These are phyloP conservation scores for Aphidoletes aphidimyza DNA, from an alignment of 2,888 invertebrate genomes.

Conservation along the genomic window DNA sequence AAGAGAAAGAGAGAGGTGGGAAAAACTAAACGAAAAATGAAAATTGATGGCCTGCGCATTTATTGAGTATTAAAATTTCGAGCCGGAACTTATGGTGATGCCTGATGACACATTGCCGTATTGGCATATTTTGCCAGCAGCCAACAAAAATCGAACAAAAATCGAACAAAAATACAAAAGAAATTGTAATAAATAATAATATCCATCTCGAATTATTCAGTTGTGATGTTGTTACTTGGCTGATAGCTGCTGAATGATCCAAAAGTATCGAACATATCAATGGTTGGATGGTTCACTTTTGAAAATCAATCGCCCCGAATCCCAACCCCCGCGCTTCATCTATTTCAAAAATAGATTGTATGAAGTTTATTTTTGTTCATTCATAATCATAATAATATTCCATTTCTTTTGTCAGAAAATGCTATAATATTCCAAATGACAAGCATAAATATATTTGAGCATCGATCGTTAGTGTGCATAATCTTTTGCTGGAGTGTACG, in stretches of 20 bases:
- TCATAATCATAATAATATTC: conserved; percentile 1
- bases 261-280: too few relatives aligned
- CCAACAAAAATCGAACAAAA: neutral
- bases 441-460: conserved; percentile 20
- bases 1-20: neutral
- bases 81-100: conserved; percentile 19
- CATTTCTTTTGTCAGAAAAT: conserved; percentile 34
- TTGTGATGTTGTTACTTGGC: too few relatives aligned
- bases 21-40: neutral
- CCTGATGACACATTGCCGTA: conserved; percentile 31
- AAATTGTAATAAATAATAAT: neutral
- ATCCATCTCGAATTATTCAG: too few relatives aligned
- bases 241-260: too few relatives aligned
- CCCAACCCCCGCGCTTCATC: too few relatives aligned
- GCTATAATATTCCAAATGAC: conserved; percentile 35
- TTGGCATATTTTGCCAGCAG: conserved; percentile 31
- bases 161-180: neutral
- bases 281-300: too few relatives aligned
- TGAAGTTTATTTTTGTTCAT: conserved; percentile 24
- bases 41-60: conserved; percentile 30
- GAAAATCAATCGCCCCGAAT: too few relatives aligned
- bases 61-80: conserved; percentile 22
- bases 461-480: neutral
- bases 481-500: too few relatives aligned
- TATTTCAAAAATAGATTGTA: neutral